phyloP scores from a whole-genome alignment of 2,797 vertebrate species.

The Tragopan temminckii region DNA sequence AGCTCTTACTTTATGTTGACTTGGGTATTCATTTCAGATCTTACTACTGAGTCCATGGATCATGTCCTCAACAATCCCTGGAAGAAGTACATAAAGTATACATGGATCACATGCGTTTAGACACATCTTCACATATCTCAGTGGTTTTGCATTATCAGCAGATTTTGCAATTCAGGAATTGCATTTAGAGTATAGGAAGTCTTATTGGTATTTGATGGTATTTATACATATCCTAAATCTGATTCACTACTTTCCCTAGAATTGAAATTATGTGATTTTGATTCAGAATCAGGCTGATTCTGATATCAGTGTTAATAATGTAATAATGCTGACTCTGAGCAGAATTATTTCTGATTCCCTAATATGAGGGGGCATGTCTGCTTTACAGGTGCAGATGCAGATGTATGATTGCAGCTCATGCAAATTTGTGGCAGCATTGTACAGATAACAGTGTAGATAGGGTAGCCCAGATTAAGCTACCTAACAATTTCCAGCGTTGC shows the following conservation, averaged over 20 bases:
- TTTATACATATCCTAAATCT: background rate
- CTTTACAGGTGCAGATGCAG: background rate
- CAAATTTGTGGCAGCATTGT: background rate
- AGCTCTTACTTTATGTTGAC: background rate
- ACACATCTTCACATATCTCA: background rate
- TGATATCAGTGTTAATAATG: background rate
- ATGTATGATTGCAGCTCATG: background rate
- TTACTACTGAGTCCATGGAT: background rate
- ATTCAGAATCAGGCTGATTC: background rate
- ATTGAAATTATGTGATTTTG: background rate
- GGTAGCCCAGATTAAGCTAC: background rate
- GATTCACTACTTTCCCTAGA: background rate
- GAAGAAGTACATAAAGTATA: background rate
- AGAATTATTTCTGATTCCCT: background rate
- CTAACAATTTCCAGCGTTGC: background rate
- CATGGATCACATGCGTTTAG: background rate
- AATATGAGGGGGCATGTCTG: background rate
- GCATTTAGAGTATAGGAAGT: background rate
- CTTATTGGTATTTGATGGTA: background rate
- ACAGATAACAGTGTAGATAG: fast-evolving
- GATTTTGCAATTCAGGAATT: background rate
- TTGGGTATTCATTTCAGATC: background rate
- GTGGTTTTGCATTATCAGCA: background rate
- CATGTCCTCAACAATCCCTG: background rate
- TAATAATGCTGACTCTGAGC: background rate